Evolutionary conservation across 2,113 vertebrate species (phyloP), one percentile per base, ranked within the genome.

Genomic region (Lycaon pictus): DNA sequence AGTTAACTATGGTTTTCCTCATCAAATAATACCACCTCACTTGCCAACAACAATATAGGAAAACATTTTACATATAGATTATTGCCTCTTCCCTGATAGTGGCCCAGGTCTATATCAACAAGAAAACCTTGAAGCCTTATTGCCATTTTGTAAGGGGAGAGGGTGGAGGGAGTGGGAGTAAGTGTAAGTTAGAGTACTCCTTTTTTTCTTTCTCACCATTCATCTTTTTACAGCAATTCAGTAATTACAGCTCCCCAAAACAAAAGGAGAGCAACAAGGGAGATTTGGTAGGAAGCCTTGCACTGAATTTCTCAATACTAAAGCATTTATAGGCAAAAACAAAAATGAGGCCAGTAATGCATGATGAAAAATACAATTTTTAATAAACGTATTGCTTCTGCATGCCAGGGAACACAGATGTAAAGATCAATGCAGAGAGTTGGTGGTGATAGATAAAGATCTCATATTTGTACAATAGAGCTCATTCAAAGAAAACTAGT

Each of bases 271-370:
- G 15, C 19, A 63, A 55, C 15, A 17, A 17, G 29, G 27, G 17
- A 43, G 25, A 77, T 15, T 60, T 27, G 2, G 27, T 35, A 17
- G 67, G 19, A 3, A 79, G 37, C 1, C 1, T 60, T 69, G 27
- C 25, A n/a, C 13, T 84, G 20, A 62, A 79, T 37, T 89, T 60
- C 6, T 83, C 12, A 89, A 96, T 76, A 58, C 35, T 76, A 76
- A 93, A 89, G 23, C 10, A 67, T 76, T 56, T 69, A 51, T 25
- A 37, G 27, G 37, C n/a, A 82, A 51, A 74, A 51, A 29, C 12
- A 65, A 37, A 91, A 37, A 60, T 51, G 20, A 2, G n/a, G 20
- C 7, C 55, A 67, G 17, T 16, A 67, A 17, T 25, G 3, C 29
- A 71, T 37, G 0, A 67, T 63, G 48, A 72, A 11, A 58, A 91